phyloP scores from a whole-genome alignment of 2,888 invertebrate genomes.

The Orthosia gothica region DNA sequence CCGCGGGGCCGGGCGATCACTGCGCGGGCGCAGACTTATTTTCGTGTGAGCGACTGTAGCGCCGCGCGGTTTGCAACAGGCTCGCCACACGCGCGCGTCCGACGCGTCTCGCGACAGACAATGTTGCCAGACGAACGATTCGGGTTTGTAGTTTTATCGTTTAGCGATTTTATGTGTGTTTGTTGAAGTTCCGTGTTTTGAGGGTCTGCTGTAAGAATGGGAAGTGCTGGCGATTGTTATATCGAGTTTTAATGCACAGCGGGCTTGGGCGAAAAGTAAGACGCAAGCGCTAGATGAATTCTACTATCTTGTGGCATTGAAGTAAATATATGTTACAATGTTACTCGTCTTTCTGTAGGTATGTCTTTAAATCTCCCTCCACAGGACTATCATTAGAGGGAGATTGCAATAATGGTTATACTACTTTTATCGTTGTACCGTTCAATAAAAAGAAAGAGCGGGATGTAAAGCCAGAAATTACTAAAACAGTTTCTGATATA shows the following conservation, averaged over 20 bases:
- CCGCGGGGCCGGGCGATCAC: constrained; percentile 85
- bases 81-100: constrained; percentile 53
- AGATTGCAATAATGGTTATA: too few species aligned
- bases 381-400: too few species aligned
- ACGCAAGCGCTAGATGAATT: neutral
- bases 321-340: neutral
- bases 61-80: constrained; percentile 76
- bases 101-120: constrained; percentile 58
- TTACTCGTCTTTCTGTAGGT: neutral
- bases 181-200: constrained; percentile 4
- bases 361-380: neutral
- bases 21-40: constrained; percentile 82
- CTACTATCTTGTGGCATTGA: neutral
- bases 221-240: neutral
- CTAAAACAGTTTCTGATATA: too few species aligned
- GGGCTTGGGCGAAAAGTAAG: neutral
- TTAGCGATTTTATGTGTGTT: constrained; percentile 17
- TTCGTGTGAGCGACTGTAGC: constrained; percentile 83
- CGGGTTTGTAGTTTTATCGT: constrained; percentile 15
- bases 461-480: too few species aligned
- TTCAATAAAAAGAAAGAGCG: too few species aligned
- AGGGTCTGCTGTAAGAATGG: neutral
- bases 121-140: constrained; percentile 48
- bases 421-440: too few species aligned
- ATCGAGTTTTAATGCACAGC: neutral